A percentile compares a stretch with the other conserved stretches of the same genome.
These are phyloP conservation scores for Scaptomyza montana DNA, from an alignment of 1,140 invertebrate species.

Conservation along the genomic window DNA sequence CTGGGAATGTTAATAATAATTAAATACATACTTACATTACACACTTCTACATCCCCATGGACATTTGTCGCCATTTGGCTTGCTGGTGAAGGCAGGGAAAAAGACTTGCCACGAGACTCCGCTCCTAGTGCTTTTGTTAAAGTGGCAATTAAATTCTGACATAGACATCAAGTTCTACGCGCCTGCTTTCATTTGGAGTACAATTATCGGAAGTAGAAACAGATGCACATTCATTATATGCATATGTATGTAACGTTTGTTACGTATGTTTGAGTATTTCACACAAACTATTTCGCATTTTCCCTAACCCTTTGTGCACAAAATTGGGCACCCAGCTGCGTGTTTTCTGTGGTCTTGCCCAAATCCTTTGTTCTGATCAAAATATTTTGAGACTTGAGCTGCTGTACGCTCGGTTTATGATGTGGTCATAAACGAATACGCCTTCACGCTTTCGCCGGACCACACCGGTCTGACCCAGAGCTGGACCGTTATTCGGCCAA, in stretches of 20 bases:
- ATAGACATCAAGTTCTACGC: slow-evolving; percentile 58
- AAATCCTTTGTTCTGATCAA: slow-evolving; percentile 58
- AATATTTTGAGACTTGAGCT: slow-evolving; percentile 72
- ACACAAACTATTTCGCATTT: slow-evolving; percentile 17
- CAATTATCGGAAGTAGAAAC: slow-evolving; percentile 35
- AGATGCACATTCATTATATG: slow-evolving; percentile 29
- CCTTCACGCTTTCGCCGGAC: slow-evolving; percentile 70
- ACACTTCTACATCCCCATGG: slow-evolving; percentile 41
- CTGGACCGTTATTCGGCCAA: slow-evolving; percentile 42
- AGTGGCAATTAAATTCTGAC: slow-evolving; percentile 63
- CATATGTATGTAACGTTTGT: slow-evolving; percentile 23
- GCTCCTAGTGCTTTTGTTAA: slow-evolving; percentile 6
- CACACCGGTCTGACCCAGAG: slow-evolving; percentile 1
- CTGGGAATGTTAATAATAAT: slow-evolving; percentile 28
- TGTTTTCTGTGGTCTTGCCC: slow-evolving; percentile 45
- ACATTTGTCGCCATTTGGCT: slow-evolving; percentile 50
- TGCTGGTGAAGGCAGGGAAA: slow-evolving; percentile 10
- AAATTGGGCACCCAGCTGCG: slow-evolving; percentile 36
- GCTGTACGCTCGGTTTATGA: slow-evolving; percentile 61
- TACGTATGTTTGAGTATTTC: slow-evolving; percentile 30
- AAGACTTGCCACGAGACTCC: slow-evolving; percentile 10
- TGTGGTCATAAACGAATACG: slow-evolving; percentile 58
- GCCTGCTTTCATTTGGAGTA: slow-evolving; percentile 48
- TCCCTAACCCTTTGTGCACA: slow-evolving; percentile 30
- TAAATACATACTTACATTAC: slow-evolving; percentile 49